Base-by-base conservation (phyloP, 1,140 invertebrate genomes). In the Temnothorax longispinosus region DNA sequence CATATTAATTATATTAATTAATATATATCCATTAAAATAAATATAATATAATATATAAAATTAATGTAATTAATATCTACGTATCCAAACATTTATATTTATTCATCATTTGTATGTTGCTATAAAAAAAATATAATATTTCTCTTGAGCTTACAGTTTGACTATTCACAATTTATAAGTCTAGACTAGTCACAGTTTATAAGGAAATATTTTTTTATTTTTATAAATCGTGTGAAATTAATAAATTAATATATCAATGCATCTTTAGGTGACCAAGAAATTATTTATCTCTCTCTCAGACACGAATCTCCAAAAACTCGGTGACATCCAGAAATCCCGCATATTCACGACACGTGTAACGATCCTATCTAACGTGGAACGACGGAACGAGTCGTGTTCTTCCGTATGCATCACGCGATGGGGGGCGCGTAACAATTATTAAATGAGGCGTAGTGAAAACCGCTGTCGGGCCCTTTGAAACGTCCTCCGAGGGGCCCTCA, bases 391-490 rank as follows among this genome's bases (percentile, higher is more conserved):
- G n/a, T 4, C 15, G 32, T 38, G 13, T 67, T 69, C 35, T 41
- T 81, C 50, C 27, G 62, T 41, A 80, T 80, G 62, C 62, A 32
- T 44, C 56, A 10, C 38, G n/a, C 47, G 32, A 15, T 15, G 62
- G 47, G 35, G 32, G 52, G 15, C 38, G 27, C 44, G 52, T 35
- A 62, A 74, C 7, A 56, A 86, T 80, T 86, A 58, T 67, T 56
- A 86, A 86, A 80, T 54, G 47, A n/a, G 35, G 21, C 13, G 11
- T 15, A 18, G 13, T 54, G 50, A 41, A 86, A 54, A 76, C 69
- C 64, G 27, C 84, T 62, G 85, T 87, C 86, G 81, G 60, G 69
- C 60, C 71, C 87, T 88, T 90, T 86, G 85, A 88, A 80, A 82
- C 35, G 13, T 72, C 27, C 47, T 72, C 35, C 35, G 32, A 27